Conservation (phyloP, 2,888 invertebrate species). For the Cataglyphis albicans region DNA sequence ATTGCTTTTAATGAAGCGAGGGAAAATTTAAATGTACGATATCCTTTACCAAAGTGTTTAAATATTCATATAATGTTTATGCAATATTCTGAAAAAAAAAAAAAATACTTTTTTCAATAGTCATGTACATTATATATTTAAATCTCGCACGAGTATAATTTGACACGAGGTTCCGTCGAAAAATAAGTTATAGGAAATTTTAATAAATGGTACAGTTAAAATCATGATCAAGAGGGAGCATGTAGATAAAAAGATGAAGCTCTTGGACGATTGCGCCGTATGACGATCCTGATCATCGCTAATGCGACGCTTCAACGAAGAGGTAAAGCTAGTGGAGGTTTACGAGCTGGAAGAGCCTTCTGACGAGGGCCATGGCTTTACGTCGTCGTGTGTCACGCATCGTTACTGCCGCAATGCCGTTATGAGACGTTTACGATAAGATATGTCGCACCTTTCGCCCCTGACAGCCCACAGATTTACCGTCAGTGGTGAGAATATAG, state of each 20-base stretch:
- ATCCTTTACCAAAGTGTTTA: not conserved
- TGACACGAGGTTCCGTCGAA: not conserved
- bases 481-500: constrained; percentile 63
- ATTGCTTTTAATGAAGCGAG: not conserved
- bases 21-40: constrained; percentile 13
- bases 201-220: constrained; percentile 9
- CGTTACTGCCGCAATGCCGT: constrained; percentile 82
- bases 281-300: constrained; percentile 57
- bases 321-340: constrained; percentile 75
- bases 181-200: not conserved
- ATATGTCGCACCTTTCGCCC: constrained; percentile 83
- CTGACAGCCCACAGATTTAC: constrained; percentile 81
- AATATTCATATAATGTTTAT: not conserved
- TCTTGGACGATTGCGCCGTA: constrained; percentile 11
- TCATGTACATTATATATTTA: not conserved
- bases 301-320: constrained; percentile 67
- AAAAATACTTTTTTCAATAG: not conserved
- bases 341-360: constrained; percentile 77
- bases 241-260: not conserved
- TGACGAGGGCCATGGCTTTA: constrained; percentile 75
- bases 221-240: not conserved
- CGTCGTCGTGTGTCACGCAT: constrained; percentile 83
- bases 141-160: not conserved
- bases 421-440: constrained; percentile 85
- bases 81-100: not conserved